Conservation (phyloP, 2,888 invertebrate species). For the Phengaris arion region DNA sequence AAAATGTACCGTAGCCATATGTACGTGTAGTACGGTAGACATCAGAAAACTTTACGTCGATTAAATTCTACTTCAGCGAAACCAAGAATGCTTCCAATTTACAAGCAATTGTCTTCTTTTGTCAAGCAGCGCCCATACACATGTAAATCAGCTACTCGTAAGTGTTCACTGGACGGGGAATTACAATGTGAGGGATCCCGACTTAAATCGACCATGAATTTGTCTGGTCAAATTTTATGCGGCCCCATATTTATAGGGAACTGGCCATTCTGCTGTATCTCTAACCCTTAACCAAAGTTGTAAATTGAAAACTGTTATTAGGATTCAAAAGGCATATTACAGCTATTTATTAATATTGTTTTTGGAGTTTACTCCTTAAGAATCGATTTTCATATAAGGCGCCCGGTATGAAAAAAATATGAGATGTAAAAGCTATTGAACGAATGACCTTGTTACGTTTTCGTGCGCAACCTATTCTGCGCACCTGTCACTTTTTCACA, state of each 20-base stretch:
- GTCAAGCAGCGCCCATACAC: background rate
- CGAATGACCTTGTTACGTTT: too few relatives aligned
- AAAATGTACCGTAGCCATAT: too few relatives aligned
- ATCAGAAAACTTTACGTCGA: too few relatives aligned
- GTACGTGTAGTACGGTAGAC: too few relatives aligned
- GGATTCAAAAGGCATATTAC: background rate
- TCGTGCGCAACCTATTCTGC: too few relatives aligned
- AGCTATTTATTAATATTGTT: too few relatives aligned
- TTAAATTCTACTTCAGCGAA: background rate
- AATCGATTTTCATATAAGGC: too few relatives aligned
- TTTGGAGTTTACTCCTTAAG: too few relatives aligned
- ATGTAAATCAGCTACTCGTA: conserved; percentile 5
- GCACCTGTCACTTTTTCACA: too few relatives aligned
- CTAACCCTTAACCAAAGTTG: background rate
- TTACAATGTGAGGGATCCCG: conserved; percentile 3
- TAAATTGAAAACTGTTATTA: background rate
- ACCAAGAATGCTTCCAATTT: background rate
- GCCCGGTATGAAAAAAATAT: too few relatives aligned
- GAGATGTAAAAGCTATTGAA: too few relatives aligned
- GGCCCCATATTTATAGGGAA: background rate
- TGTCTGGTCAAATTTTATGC: conserved; percentile 24
- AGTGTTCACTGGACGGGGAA: conserved; percentile 9
- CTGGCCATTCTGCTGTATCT: background rate
- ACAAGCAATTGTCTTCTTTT: background rate
- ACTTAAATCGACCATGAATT: conserved; percentile 19